Conservation (phyloP, 2,888 invertebrate species). For the Corythucha ciliata region DNA sequence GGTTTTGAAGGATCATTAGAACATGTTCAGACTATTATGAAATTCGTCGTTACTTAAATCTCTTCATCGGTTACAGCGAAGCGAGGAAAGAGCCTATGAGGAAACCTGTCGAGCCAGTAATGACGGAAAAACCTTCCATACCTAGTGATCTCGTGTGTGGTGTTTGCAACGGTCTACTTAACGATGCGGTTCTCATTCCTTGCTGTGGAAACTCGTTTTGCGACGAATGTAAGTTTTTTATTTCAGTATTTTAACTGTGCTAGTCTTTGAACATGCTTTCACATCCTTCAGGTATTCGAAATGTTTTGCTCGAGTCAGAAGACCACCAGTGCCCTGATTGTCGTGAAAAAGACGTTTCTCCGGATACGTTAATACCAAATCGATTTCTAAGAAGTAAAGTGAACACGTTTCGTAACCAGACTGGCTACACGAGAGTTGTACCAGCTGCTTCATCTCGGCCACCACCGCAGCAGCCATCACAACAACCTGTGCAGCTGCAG, state of each 20-base stretch:
- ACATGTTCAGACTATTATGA: too few species aligned
- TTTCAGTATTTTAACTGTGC: background rate
- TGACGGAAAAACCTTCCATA: slow-evolving; percentile 51
- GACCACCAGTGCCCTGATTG: slow-evolving; percentile 94
- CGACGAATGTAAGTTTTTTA: slow-evolving; percentile 75
- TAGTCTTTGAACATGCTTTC: background rate
- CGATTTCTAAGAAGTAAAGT: slow-evolving; percentile 83
- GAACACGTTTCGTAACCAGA: slow-evolving; percentile 80
- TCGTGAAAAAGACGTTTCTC: slow-evolving; percentile 83
- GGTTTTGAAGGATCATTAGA: too few species aligned
- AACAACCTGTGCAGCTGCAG: too few species aligned
- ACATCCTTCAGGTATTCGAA: slow-evolving; percentile 62
- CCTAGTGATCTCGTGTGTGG: slow-evolving; percentile 88
- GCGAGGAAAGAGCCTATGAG: slow-evolving; percentile 60
- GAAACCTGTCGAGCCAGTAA: slow-evolving; percentile 47
- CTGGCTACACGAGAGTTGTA: slow-evolving; percentile 63
- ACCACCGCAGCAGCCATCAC: slow-evolving; percentile 8
- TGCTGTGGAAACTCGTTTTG: slow-evolving; percentile 98
- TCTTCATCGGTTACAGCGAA: slow-evolving; percentile 56
- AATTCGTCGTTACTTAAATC: too few species aligned
- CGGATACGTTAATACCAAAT: slow-evolving; percentile 86
- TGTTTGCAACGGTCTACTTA: slow-evolving; percentile 82
- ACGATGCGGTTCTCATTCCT: slow-evolving; percentile 94
- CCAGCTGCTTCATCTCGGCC: slow-evolving; percentile 3
- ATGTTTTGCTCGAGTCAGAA: slow-evolving; percentile 79